These are phyloP conservation scores for Eulemur rubriventer DNA, from an alignment of 2,797 vertebrate species.

Conservation along the genomic window DNA sequence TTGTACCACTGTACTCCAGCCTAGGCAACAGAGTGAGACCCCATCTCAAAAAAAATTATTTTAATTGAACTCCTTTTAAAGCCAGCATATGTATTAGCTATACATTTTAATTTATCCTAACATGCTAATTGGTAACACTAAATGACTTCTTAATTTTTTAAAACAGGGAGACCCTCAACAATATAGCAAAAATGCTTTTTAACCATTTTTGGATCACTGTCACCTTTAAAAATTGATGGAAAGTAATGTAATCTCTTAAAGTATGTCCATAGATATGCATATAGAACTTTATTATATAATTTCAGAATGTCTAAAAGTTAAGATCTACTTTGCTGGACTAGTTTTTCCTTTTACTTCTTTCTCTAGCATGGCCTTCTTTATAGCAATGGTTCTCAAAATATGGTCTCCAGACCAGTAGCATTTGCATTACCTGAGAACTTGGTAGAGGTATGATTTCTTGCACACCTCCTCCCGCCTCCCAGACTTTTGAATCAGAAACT, in stretches of 20 bases:
- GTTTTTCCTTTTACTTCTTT: neutral
- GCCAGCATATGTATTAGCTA: neutral
- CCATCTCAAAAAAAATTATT: neutral
- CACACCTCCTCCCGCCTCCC: too few relatives aligned
- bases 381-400: neutral
- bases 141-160: neutral
- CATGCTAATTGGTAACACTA: neutral
- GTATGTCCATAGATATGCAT: too few relatives aligned
- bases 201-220: neutral
- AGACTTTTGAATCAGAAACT: neutral
- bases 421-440: neutral
- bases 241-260: neutral
- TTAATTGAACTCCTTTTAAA: neutral
- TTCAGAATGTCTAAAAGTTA: neutral
- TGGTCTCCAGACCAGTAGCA: neutral
- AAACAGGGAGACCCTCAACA: neutral
- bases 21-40: too few relatives aligned
- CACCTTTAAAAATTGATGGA: neutral
- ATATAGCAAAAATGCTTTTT: neutral
- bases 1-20: too few relatives aligned
- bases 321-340: neutral
- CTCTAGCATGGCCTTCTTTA: neutral
- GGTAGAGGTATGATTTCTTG: neutral
- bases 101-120: neutral
- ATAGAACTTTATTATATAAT: neutral